Evolutionary conservation across 2,797 vertebrate species (phyloP).

Genomic region (Esox masquinongy): DNA sequence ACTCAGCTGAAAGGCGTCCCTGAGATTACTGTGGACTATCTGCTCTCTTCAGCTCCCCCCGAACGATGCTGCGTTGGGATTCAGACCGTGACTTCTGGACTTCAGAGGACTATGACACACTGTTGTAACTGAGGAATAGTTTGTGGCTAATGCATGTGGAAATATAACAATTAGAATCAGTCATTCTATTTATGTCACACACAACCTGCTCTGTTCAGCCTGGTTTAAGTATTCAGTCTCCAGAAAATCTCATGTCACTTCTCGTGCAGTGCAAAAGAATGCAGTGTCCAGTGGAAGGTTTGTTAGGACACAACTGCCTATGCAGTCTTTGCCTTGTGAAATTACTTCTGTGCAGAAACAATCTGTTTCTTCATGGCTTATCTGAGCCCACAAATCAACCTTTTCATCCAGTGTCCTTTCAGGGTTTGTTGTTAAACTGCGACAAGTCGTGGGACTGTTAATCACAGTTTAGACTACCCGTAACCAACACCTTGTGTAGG

Average conservation of each 20-base stretch:
- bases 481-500: not conserved
- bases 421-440: not conserved
- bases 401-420: not conserved
- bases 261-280: not conserved
- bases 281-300: not conserved
- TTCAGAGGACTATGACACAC: not conserved
- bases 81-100: slow-evolving; percentile 25
- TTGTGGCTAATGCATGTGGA: not conserved
- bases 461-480: not conserved
- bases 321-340: no score
- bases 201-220: not conserved
- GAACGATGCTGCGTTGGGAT: slow-evolving; percentile 33
- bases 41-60: slow-evolving; percentile 50
- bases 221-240: not conserved
- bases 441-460: not conserved
- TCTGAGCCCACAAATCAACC: no score
- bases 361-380: no score
- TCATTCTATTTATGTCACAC: not conserved
- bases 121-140: not conserved
- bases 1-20: slow-evolving; percentile 71
- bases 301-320: no score
- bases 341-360: no score
- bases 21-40: slow-evolving; percentile 49
- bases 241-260: not conserved
- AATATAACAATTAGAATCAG: not conserved